These are phyloP conservation scores for Danio choprae DNA, from an alignment of 2,797 vertebrate species.

Conservation along the genomic window DNA sequence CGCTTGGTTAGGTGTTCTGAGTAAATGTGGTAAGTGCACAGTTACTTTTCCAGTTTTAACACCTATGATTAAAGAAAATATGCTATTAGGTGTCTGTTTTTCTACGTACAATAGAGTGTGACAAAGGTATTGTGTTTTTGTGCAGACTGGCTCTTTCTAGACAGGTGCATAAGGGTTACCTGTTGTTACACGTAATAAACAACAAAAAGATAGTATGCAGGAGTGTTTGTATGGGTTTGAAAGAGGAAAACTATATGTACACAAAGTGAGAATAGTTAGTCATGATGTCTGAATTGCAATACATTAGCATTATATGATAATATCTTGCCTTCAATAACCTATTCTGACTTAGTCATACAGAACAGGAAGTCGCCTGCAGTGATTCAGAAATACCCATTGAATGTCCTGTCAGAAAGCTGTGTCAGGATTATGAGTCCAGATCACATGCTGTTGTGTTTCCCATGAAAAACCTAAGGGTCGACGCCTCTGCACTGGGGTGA, in stretches of 20 bases:
- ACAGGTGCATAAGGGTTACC: slow-evolving; percentile 3
- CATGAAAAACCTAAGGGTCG: slow-evolving; percentile 33
- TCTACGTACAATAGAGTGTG: background rate
- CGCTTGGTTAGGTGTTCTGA: slow-evolving; percentile 3
- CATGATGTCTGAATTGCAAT: slow-evolving; percentile 21
- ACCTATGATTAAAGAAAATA: background rate
- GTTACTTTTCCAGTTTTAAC: slow-evolving; percentile 11
- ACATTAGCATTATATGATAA: slow-evolving; percentile 21
- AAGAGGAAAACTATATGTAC: background rate
- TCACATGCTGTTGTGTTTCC: slow-evolving; percentile 54
- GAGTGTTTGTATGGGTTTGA: slow-evolving; percentile 20
- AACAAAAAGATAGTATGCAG: background rate
- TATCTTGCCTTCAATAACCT: slow-evolving; percentile 19
- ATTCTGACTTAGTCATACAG: slow-evolving; percentile 19
- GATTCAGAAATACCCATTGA: slow-evolving; percentile 24
- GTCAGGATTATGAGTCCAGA: slow-evolving; percentile 36
- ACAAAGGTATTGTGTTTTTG: slow-evolving; percentile 25
- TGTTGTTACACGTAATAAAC: slow-evolving; percentile 8
- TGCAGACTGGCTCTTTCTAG: background rate
- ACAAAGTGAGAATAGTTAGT: background rate
- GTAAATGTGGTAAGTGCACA: slow-evolving; percentile 47
- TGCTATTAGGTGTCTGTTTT: background rate
- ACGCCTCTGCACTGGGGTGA: slow-evolving; percentile 21
- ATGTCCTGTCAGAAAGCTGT: slow-evolving; percentile 44
- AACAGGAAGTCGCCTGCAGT: slow-evolving; percentile 42